A percentile compares a stretch with the other conserved stretches of the same genome.
Conservation (phyloP, 1,140 invertebrate genomes). For the Littorina saxatilis region DNA sequence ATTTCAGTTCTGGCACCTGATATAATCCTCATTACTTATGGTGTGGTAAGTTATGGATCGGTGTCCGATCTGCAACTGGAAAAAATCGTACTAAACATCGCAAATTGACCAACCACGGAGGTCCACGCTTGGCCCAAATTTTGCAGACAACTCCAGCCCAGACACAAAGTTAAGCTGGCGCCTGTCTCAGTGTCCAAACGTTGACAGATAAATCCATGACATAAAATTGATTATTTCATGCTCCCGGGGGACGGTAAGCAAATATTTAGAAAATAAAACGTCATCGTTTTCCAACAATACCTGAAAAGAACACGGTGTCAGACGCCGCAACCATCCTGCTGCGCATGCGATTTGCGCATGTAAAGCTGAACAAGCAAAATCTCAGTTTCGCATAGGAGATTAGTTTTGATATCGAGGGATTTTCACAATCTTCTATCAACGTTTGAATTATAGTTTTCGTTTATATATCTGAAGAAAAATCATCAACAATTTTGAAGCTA, state of each 20-base stretch:
- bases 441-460: not conserved
- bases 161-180: not conserved
- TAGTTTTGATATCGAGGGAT: not conserved
- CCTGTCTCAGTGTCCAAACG: not conserved
- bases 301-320: conserved; percentile 30
- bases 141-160: not conserved
- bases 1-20: too few species aligned
- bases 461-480: too few species aligned
- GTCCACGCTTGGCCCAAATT: conserved; percentile 17
- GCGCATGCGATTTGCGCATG: conserved; percentile 24
- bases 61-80: too few species aligned
- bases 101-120: conserved; percentile 23
- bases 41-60: too few species aligned
- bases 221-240: too few species aligned
- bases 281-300: conserved; percentile 6
- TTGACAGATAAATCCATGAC: not conserved
- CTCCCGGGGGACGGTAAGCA: not conserved
- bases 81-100: not conserved
- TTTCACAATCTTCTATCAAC: not conserved
- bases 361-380: not conserved
- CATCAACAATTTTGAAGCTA: too few species aligned
- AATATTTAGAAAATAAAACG: not conserved
- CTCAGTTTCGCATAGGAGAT: not conserved
- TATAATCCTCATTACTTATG: too few species aligned
- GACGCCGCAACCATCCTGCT: conserved; percentile 33